phyloP scores from a whole-genome alignment of 2,888 invertebrate genomes.

The Lumbricus terrestris region DNA sequence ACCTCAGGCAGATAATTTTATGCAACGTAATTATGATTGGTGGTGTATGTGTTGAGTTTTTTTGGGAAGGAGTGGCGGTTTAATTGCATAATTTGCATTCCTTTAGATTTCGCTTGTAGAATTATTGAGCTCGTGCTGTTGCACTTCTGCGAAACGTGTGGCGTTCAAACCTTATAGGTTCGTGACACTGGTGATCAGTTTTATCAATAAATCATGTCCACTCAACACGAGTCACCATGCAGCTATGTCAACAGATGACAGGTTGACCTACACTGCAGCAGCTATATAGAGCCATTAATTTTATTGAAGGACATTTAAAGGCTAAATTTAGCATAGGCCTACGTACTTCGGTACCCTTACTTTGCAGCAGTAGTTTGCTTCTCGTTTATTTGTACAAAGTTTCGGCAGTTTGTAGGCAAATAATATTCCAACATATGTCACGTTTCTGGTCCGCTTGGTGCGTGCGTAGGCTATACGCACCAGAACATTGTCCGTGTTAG shows the following conservation, averaged over 20 bases:
- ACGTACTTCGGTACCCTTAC: background rate
- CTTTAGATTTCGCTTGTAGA: too few species aligned
- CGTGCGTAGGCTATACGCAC: too few species aligned
- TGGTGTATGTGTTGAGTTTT: background rate
- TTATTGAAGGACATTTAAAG: too few species aligned
- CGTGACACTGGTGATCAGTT: background rate
- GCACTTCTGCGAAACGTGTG: background rate
- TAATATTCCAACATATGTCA: background rate
- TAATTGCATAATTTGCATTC: too few species aligned
- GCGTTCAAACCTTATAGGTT: background rate
- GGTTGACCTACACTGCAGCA: background rate
- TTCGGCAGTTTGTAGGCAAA: background rate
- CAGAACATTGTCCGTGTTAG: too few species aligned
- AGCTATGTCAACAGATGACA: too few species aligned
- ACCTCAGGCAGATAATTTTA: background rate
- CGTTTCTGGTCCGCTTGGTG: background rate
- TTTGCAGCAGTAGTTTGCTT: background rate
- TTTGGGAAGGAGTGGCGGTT: too few species aligned
- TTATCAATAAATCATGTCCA: background rate
- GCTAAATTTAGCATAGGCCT: too few species aligned
- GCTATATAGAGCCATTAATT: too few species aligned
- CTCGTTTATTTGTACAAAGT: background rate
- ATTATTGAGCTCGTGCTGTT: background rate
- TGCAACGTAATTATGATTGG: background rate
- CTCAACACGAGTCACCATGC: too few species aligned